Base-by-base conservation (phyloP, 1,140 invertebrate genomes). In the Drosophila sp. region DNA sequence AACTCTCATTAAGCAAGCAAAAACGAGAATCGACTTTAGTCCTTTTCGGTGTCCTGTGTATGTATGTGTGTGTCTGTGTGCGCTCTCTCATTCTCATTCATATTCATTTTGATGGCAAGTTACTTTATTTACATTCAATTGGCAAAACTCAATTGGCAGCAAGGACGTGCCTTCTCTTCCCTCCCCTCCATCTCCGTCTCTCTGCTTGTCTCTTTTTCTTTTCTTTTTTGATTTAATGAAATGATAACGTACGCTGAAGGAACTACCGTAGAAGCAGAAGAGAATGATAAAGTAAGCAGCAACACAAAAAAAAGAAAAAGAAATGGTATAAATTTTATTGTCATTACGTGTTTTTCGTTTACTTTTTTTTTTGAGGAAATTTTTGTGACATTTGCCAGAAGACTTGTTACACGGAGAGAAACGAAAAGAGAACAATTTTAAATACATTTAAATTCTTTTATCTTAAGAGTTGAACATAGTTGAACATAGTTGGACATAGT, bases 101-200 rank as follows among this genome's bases (percentile, higher is more conserved):
- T 72, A 61, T 67, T 68, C 74, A 74, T 81, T 74, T 68, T 63
- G 35, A 27, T 61, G 62, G 33, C 27, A 72, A 70, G 72, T 74
- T 64, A 58, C 58, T 76, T 75, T 75, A 83, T 83, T 79, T 87
- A 73, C 76, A 86, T 86, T 86, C 79, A 87, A 87, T 87, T 87
- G 82, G 40, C 83, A 72, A 66, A 71, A 58, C 50, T 79, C 76
- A 57, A 70, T 78, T 78, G 76, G 35, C 1, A 44, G 44, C 44
- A 56, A 71, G 66, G 66, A 65, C 54, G 70, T 61, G 69, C 54
- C 38, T 11, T 23, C 40, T 66, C 32, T 61, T 41, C 47, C 25
- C 62, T 38, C n/a, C 54, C 65, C 60, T 55, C 66, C 67, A 64
- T 78, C 55, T 71, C 27, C 57, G 47, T 70, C 58, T 70, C 74